Conservation (phyloP, 2,888 invertebrate genomes). For the Habrosyne pyritoides region DNA sequence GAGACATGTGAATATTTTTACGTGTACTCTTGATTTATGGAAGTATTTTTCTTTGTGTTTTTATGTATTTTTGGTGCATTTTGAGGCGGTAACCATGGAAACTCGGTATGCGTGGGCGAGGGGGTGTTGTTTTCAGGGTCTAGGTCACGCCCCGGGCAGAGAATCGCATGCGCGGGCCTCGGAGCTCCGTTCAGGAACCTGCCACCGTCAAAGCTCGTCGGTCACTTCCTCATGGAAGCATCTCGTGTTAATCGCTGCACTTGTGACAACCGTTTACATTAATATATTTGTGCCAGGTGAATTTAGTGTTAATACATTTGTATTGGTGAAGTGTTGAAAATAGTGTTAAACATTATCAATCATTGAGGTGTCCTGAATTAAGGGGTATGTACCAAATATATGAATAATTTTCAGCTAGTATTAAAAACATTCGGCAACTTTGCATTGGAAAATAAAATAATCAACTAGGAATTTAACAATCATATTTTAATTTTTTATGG, state of each 20-base stretch:
- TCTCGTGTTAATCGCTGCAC: slow-evolving; percentile 21
- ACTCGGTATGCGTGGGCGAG: slow-evolving; percentile 70
- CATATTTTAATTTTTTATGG: no score
- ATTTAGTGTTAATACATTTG: background rate
- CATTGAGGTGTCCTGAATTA: background rate
- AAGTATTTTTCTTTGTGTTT: slow-evolving; percentile 20
- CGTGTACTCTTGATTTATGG: slow-evolving; percentile 6
- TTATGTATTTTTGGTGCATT: slow-evolving; percentile 42
- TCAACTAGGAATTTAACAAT: no score
- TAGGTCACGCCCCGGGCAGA: slow-evolving; percentile 79
- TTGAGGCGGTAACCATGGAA: slow-evolving; percentile 60
- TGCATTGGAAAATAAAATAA: no score
- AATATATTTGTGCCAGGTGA: background rate
- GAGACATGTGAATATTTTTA: slow-evolving; percentile 3
- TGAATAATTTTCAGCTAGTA: background rate
- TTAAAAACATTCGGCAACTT: no score
- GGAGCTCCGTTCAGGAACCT: slow-evolving; percentile 51
- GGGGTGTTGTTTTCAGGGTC: slow-evolving; percentile 80
- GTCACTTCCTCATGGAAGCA: slow-evolving; percentile 56
- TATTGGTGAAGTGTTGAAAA: background rate
- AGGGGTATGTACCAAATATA: background rate
- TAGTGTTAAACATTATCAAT: background rate
- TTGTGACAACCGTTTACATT: slow-evolving; percentile 3
- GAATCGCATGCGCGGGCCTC: slow-evolving; percentile 68
- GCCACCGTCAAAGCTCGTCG: slow-evolving; percentile 55